These are phyloP conservation scores for Euthynnus affinis DNA, from an alignment of 2,797 vertebrate genomes.

Conservation along the genomic window DNA sequence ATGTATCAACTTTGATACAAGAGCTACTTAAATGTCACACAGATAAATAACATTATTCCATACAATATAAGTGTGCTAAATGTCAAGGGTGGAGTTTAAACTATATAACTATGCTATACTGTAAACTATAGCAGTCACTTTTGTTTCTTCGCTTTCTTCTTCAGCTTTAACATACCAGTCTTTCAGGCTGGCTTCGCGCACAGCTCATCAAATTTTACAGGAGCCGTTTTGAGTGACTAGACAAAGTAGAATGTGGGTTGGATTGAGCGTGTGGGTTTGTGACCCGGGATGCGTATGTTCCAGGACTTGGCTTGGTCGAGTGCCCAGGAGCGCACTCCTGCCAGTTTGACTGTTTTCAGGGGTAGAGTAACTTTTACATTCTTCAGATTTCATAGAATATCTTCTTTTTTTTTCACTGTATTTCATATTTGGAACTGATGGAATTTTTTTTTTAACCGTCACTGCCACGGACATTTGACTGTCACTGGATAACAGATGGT, in stretches of 20 bases:
- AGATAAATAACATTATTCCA: not conserved
- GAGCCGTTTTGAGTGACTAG: slow-evolving; percentile 80
- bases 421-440: slow-evolving; percentile 18
- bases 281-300: slow-evolving; percentile 73
- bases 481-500: slow-evolving; percentile 28
- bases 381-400: slow-evolving; percentile 79
- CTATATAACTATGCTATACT: not conserved
- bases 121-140: slow-evolving; percentile 15
- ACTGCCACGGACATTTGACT: slow-evolving; percentile 16
- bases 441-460: not conserved
- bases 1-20: slow-evolving; percentile 2
- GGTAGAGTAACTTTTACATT: slow-evolving; percentile 61
- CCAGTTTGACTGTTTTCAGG: slow-evolving; percentile 71
- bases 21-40: not conserved
- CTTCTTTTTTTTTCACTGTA: slow-evolving; percentile 35
- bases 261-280: slow-evolving; percentile 76
- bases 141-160: slow-evolving; percentile 30
- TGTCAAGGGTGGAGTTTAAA: not conserved
- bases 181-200: slow-evolving; percentile 60
- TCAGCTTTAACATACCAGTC: slow-evolving; percentile 37
- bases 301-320: slow-evolving; percentile 76
- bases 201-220: slow-evolving; percentile 74
- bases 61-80: slow-evolving; percentile 3
- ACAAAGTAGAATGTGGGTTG: slow-evolving; percentile 79
- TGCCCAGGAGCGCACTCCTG: slow-evolving; percentile 71